Conservation (phyloP, 2,797 vertebrate species). For the Pseudocheirus occidentalis region DNA sequence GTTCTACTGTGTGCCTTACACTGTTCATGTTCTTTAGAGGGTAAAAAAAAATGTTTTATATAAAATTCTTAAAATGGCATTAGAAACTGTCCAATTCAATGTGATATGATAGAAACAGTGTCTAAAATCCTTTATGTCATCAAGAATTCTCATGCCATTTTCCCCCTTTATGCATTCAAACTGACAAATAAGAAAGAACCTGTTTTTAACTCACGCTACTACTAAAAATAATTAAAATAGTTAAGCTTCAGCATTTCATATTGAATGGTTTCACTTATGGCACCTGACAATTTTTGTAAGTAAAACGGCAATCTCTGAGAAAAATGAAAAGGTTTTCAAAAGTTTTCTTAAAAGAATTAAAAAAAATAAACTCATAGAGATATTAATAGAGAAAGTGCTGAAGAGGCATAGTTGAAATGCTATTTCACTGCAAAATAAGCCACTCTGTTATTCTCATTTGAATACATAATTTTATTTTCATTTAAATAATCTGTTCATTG, state of each 20-base stretch:
- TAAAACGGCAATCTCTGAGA: constrained; percentile 48
- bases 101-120: background rate
- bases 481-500: constrained; percentile 59
- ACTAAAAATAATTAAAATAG: constrained; percentile 21
- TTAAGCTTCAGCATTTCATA: background rate
- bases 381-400: background rate
- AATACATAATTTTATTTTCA: constrained; percentile 48
- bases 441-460: constrained; percentile 45
- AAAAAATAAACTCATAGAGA: constrained; percentile 51
- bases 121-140: background rate
- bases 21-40: constrained; percentile 67
- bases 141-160: background rate
- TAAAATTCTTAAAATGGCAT: constrained; percentile 3
- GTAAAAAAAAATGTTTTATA: constrained; percentile 32
- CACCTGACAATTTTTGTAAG: constrained; percentile 29
- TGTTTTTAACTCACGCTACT: background rate
- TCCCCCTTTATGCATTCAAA: background rate
- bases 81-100: constrained; percentile 33
- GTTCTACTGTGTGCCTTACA: constrained; percentile 61
- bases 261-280: constrained; percentile 11
- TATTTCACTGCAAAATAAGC: constrained; percentile 43
- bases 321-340: constrained; percentile 53
- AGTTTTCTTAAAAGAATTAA: constrained; percentile 33
- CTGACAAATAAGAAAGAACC: background rate
- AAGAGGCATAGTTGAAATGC: background rate